phyloP scores from a whole-genome alignment of 2,113 vertebrate species.

The Brachypodius melanocephalos region DNA sequence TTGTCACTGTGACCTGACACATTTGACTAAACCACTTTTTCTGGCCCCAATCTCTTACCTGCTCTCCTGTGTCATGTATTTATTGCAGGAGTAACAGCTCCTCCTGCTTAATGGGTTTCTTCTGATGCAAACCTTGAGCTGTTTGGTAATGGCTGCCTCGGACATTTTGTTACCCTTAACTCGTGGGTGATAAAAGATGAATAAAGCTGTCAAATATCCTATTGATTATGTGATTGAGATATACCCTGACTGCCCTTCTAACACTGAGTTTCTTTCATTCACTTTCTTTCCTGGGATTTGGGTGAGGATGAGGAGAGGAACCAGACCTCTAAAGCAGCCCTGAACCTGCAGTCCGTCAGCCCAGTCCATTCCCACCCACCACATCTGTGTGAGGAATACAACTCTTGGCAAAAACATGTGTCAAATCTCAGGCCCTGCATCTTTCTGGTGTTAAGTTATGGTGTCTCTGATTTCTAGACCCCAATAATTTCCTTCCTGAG shows the following conservation, averaged over 20 bases:
- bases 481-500: neutral
- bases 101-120: constrained; percentile 1
- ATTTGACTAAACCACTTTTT: constrained; percentile 13
- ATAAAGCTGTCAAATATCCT: constrained; percentile 43
- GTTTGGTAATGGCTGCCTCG: neutral
- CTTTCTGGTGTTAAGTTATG: neutral
- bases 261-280: neutral
- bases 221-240: constrained; percentile 43
- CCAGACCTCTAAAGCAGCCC: neutral
- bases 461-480: neutral
- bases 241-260: neutral
- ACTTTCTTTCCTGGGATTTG: neutral
- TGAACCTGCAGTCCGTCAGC: neutral
- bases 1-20: neutral
- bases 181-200: neutral
- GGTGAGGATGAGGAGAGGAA: neutral
- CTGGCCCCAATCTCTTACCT: neutral
- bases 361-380: neutral
- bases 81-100: neutral
- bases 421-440: neutral
- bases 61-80: neutral
- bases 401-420: neutral
- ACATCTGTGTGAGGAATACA: neutral
- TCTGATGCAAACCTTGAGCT: neutral
- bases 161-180: constrained; percentile 30